These are phyloP conservation scores for Pemphredon lugubris DNA, from an alignment of 2,888 invertebrate species.

Conservation along the genomic window DNA sequence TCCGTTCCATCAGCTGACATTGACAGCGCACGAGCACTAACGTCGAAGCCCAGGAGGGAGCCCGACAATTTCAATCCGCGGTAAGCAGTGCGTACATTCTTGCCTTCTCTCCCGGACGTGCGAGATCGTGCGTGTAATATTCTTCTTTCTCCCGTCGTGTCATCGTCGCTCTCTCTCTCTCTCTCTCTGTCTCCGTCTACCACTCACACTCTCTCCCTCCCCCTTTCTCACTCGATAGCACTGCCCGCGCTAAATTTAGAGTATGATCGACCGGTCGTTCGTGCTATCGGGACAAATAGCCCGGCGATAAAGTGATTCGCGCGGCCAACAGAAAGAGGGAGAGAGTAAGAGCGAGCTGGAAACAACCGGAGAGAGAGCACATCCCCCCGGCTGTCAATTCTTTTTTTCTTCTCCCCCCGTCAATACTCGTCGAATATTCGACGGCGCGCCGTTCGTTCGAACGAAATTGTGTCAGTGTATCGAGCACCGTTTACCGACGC, in stretches of 20 bases:
- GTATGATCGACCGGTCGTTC: conserved; percentile 68
- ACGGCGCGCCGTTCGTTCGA: no score
- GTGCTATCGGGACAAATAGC: conserved; percentile 68
- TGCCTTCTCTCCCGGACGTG: conserved; percentile 41
- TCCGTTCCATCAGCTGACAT: conserved; percentile 59
- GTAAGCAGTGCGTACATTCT: conserved; percentile 41
- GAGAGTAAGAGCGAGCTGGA: conserved; percentile 12
- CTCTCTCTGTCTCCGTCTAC: conserved; percentile 7
- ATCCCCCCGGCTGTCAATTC: conserved; percentile 21
- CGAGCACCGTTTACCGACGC: no score
- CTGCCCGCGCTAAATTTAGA: conserved; percentile 68
- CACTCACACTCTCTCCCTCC: not conserved
- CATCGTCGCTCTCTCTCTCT: conserved; percentile 14
- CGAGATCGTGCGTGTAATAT: conserved; percentile 18
- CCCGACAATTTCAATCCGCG: conserved; percentile 26
- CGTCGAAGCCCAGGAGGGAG: not conserved
- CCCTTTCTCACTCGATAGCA: conserved; percentile 7
- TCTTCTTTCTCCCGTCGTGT: conserved; percentile 5
- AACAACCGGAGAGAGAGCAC: no score
- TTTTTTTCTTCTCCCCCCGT: not conserved
- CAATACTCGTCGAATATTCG: not conserved
- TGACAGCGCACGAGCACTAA: conserved; percentile 40
- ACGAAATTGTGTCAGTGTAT: no score
- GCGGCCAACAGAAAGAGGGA: conserved; percentile 16
- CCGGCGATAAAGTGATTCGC: conserved; percentile 66